phyloP scores from a whole-genome alignment of 2,888 invertebrate species.

The Epiblema foenella region DNA sequence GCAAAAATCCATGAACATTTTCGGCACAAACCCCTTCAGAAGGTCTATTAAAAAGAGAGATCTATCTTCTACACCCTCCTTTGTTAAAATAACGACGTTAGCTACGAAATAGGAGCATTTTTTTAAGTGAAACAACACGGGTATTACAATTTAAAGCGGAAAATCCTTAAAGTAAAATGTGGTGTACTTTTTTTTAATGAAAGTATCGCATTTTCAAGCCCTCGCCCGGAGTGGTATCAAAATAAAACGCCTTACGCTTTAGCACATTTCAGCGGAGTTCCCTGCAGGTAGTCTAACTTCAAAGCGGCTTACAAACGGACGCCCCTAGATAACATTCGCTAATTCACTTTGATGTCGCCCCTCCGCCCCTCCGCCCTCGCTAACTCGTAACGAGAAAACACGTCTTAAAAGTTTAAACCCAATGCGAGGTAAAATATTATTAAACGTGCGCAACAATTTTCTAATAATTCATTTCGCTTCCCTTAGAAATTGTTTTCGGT shows the following conservation, averaged over 20 bases:
- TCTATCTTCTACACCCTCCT: conserved; percentile 56
- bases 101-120: conserved; percentile 53
- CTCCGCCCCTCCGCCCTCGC: conserved; percentile 53
- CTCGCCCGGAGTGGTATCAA: conserved; percentile 59
- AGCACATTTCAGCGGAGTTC: conserved; percentile 69
- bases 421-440: conserved; percentile 71
- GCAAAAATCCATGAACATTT: conserved; percentile 61
- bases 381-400: conserved; percentile 76
- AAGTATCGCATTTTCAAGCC: conserved; percentile 48
- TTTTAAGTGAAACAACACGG: conserved; percentile 48
- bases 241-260: conserved; percentile 71
- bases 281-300: conserved; percentile 78
- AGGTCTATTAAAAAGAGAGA: conserved; percentile 65
- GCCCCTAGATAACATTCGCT: conserved; percentile 84
- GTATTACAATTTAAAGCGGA: conserved; percentile 33
- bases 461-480: conserved; percentile 64
- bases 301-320: conserved; percentile 83
- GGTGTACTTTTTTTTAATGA: conserved; percentile 46
- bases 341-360: conserved; percentile 84
- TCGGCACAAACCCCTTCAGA: conserved; percentile 62
- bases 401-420: conserved; percentile 79
- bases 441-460: conserved; percentile 73
- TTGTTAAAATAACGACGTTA: conserved; percentile 54
- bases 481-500: conserved; percentile 67
- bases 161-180: conserved; percentile 42